Evolutionary conservation across 2,888 invertebrate species (phyloP), one percentile per base, ranked within the genome.

Genomic region (Eristalis intricaria): DNA sequence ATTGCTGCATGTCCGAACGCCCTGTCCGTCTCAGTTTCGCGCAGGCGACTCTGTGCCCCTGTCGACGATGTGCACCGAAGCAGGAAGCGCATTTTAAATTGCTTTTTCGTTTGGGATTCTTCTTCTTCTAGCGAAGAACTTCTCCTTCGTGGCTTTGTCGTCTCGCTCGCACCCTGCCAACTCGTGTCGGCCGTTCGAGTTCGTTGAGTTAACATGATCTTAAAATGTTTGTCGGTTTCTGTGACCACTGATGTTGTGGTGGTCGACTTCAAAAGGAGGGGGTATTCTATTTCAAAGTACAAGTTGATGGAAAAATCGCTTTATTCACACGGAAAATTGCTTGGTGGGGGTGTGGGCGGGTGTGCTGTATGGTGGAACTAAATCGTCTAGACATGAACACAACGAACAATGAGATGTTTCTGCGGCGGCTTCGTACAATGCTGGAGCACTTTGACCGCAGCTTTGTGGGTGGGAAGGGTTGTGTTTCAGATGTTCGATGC

Each of bases 11-110:
- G 87, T 87, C 87, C 87, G 87, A 87, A 79, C 73, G 73, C 87
- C 84, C 69, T 84, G 84, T 68, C 84, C 87, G 79, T 84, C 76
- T 71, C 65, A 76, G 87, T 80, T 76, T 73, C 77, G 50, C 71
- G 63, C 65, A 76, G 87, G 73, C 86, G 76, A 66, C 79, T 38
- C 61, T 43, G 19, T 50, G 50, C 19, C 76, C 15, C 8, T 32
- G 32, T 8, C 64, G 82, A 66, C 75, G 79, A 74, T 87, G 84
- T 75, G 87, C 84, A 73, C 87, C 84, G 79, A 87, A 87, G 87
- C 87, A 87, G 87, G 87, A 87, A 87, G 87, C 73, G 79, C 79
- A 80, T 87, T 87, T 87, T 87, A 87, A 84, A 87, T 87, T 87
- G 80, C 84, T 80, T 79, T 32, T 79, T 83, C 76, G 66, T 73